These are phyloP conservation scores for Chrysotoxum bicinctum DNA, from an alignment of 2,888 invertebrate species.

Conservation along the genomic window DNA sequence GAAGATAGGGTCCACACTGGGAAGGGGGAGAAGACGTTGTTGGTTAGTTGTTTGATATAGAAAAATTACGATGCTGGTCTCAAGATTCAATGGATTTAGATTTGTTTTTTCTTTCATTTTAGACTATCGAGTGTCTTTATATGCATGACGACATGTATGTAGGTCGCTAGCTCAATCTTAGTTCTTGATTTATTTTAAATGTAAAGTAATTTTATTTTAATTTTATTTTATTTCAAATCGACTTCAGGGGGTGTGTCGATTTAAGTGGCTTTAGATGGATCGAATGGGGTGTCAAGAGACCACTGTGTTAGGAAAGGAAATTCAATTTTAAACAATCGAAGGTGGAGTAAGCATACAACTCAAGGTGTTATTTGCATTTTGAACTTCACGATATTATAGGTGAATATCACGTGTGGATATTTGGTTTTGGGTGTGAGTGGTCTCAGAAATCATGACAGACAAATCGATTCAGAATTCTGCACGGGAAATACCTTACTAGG, in stretches of 20 bases:
- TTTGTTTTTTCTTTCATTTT: neutral
- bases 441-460: neutral
- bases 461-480: neutral
- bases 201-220: constrained; percentile 1
- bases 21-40: neutral
- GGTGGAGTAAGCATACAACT: constrained; percentile 34
- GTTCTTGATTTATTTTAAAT: constrained; percentile 6
- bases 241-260: constrained; percentile 46
- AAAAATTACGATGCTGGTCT: constrained; percentile 35
- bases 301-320: constrained; percentile 38
- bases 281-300: constrained; percentile 41
- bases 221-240: constrained; percentile 11
- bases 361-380: constrained; percentile 48
- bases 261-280: constrained; percentile 31
- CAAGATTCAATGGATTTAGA: constrained; percentile 23
- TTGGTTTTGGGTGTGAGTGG: neutral
- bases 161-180: constrained; percentile 56
- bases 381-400: constrained; percentile 57
- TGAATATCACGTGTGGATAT: constrained; percentile 16
- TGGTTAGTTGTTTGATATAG: neutral
- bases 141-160: constrained; percentile 57
- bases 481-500: neutral
- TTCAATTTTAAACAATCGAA: constrained; percentile 34
- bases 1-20: constrained; percentile 22
- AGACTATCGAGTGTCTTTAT: constrained; percentile 9